Evolutionary conservation across 2,797 vertebrate species (phyloP).

Genomic region (Gouania willdenowi): DNA sequence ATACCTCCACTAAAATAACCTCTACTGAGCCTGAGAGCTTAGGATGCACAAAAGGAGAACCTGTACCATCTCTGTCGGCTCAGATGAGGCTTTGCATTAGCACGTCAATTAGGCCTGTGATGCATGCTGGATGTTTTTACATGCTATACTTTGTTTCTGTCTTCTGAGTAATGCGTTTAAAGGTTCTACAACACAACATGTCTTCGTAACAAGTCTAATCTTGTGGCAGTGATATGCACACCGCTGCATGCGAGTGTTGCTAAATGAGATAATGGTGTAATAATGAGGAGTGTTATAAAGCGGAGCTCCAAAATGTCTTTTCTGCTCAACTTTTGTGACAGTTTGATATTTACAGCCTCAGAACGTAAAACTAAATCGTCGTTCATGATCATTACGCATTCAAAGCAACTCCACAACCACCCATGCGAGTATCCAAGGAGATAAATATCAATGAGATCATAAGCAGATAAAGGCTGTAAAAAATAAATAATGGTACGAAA

Average conservation of each 20-base stretch:
- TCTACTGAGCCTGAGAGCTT: slow-evolving; percentile 53
- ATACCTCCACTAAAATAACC: slow-evolving; percentile 68
- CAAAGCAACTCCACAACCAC: too few species aligned
- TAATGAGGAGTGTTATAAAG: slow-evolving; percentile 52
- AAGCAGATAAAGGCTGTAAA: too few species aligned
- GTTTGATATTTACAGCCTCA: too few species aligned
- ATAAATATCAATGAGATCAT: too few species aligned
- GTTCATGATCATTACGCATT: too few species aligned
- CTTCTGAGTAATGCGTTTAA: slow-evolving; percentile 39
- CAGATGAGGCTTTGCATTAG: slow-evolving; percentile 45
- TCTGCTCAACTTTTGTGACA: slow-evolving; percentile 23
- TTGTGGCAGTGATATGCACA: slow-evolving; percentile 15
- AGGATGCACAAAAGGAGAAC: slow-evolving; percentile 42
- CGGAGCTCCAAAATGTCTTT: slow-evolving; percentile 34
- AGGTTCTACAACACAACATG: slow-evolving; percentile 30
- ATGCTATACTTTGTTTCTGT: slow-evolving; percentile 36
- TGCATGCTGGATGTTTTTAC: slow-evolving; percentile 47
- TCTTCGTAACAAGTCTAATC: slow-evolving; percentile 39
- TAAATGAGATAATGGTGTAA: slow-evolving; percentile 52
- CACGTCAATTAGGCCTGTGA: slow-evolving; percentile 48
- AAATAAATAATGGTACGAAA: too few species aligned
- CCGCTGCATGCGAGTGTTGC: slow-evolving; percentile 45
- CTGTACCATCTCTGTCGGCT: slow-evolving; percentile 31
- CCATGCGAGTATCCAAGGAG: too few species aligned
- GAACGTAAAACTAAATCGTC: too few species aligned